Evolutionary conservation across 2,797 vertebrate genomes (phyloP), one percentile per base, ranked within the genome.

Genomic region (Intellagama lesueurii): DNA sequence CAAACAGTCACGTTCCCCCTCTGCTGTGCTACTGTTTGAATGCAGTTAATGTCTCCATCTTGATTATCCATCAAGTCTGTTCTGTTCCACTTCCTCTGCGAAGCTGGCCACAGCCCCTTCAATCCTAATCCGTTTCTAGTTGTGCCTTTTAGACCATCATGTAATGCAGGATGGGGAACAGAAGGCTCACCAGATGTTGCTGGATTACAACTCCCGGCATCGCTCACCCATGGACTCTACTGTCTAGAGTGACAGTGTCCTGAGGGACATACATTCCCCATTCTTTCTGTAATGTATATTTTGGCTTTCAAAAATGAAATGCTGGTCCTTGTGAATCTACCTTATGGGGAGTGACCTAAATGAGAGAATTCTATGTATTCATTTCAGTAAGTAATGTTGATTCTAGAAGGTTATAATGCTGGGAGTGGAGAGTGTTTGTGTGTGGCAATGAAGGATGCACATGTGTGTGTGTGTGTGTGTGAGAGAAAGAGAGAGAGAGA

Each of bases 351-450:
- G 26, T 4, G 32, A 22, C 30, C 11, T 68, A 76, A 88, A 49
- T 66, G 22, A 14, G 80, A 76, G 22, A 35, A 72, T 66, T 32
- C 19, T 26, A 32, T 17, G 4, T 49, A 83, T 47, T 75, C 44
- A 88, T 49, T 66, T 66, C 72, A 86, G n/a, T 68, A 52, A 77
- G 47, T n/a, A 68, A 82, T 69, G 32, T 78, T 82, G 78, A 82
- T 76, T 69, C 72, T 19, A 76, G 56, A 89, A 81, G n/a, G 19
- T 69, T 69, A 69, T 17, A 40, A 30, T 52, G 56, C 19, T 35
- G 30, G 47, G 28, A 73, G 73, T 56, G 44, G 9, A 17, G 64
- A 64, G n/a, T 32, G 30, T 26, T 16, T 60, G 79, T 64, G 17
- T 17, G 9, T 56, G 52, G 40, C 52, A 56, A 56, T 56, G 52